These are phyloP conservation scores for Sisor rabdophorus DNA, from an alignment of 2,113 vertebrate genomes.

Conservation along the genomic window DNA sequence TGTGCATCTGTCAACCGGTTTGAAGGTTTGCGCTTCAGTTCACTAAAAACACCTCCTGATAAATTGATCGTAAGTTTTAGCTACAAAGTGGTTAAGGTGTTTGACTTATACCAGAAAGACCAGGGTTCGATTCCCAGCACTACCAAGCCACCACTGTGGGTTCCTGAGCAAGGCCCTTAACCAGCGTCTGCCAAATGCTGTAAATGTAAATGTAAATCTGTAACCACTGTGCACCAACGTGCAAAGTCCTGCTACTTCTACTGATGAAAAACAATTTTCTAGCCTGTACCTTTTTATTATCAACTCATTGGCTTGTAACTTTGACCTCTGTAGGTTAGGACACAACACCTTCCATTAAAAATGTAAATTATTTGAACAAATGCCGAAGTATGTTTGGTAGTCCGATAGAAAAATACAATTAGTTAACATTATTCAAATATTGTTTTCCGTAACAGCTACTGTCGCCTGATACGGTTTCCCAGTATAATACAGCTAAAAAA, in stretches of 20 bases:
- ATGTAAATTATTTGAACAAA: background rate
- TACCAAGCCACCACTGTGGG: too few species aligned
- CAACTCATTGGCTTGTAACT: too few species aligned
- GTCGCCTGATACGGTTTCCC: background rate
- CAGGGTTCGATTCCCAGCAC: too few species aligned
- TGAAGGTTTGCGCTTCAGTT: constrained; percentile 20
- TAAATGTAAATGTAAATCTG: too few species aligned
- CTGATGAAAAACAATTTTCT: background rate
- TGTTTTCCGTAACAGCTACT: background rate
- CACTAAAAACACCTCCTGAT: background rate
- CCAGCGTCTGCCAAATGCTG: too few species aligned
- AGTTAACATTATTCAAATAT: background rate
- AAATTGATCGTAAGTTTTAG: background rate
- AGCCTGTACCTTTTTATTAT: too few species aligned
- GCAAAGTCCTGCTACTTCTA: too few species aligned
- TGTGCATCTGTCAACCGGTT: constrained; percentile 26
- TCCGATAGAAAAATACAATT: background rate
- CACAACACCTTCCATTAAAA: background rate
- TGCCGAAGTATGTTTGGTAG: background rate
- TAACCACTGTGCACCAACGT: background rate
- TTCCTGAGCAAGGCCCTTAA: too few species aligned
- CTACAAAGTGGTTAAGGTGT: too few species aligned
- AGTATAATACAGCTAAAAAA: background rate
- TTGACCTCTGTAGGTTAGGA: too few species aligned
- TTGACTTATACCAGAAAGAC: too few species aligned